These are phyloP conservation scores for Elysia chlorotica DNA, from an alignment of 1,140 invertebrate genomes.

Conservation along the genomic window DNA sequence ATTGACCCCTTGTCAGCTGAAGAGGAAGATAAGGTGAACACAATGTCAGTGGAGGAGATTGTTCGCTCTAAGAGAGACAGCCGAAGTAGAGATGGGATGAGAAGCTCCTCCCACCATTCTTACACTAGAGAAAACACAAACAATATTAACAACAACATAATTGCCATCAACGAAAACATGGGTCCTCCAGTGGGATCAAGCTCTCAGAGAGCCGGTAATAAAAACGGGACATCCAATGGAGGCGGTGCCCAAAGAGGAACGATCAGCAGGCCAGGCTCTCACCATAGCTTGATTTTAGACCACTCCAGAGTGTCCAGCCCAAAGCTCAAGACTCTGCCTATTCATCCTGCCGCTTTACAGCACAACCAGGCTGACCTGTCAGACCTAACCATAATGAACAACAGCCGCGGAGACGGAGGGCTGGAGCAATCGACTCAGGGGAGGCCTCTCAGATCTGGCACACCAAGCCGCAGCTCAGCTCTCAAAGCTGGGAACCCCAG, in stretches of 20 bases:
- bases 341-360: slow-evolving; percentile 15
- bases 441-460: no score
- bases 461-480: no score
- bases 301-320: background rate
- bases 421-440: no score
- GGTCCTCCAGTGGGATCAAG: background rate
- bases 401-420: no score
- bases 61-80: slow-evolving; percentile 25
- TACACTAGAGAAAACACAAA: background rate
- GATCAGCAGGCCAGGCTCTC: background rate
- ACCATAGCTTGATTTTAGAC: background rate
- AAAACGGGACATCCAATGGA: no score
- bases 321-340: background rate
- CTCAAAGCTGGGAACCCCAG: no score
- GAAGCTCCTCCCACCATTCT: background rate
- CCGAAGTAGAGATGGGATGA: background rate
- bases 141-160: background rate
- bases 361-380: no score
- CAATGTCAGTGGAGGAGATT: slow-evolving; percentile 41
- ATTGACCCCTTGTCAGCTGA: slow-evolving; percentile 31
- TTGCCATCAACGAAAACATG: no score
- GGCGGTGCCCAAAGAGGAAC: no score
- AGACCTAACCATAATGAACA: no score
- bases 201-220: background rate
- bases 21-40: slow-evolving; percentile 35